Evolutionary conservation across 2,113 vertebrate genomes (phyloP).

Genomic region (Periophthalmus modestus): DNA sequence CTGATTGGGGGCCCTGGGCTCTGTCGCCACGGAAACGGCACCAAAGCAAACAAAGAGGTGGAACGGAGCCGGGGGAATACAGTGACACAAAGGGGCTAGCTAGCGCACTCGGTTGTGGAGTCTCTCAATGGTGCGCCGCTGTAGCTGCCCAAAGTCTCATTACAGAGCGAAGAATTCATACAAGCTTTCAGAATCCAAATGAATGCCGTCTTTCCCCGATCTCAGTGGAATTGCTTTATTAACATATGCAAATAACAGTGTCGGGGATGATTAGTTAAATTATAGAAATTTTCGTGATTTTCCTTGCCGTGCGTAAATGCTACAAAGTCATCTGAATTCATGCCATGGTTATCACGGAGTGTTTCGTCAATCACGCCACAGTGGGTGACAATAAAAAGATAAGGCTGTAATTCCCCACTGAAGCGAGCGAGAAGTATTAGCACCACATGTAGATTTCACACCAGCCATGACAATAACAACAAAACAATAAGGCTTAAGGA

Average conservation of each 20-base stretch:
- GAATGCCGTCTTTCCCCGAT: slow-evolving; percentile 21
- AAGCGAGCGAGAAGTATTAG: slow-evolving; percentile 16
- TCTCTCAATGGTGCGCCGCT: slow-evolving; percentile 14
- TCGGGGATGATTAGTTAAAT: slow-evolving; percentile 68
- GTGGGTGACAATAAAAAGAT: slow-evolving; percentile 38
- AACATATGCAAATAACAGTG: slow-evolving; percentile 77
- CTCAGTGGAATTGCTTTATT: slow-evolving; percentile 57
- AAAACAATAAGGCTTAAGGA: slow-evolving; percentile 42
- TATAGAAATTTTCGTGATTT: slow-evolving; percentile 67
- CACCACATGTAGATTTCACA: slow-evolving; percentile 25
- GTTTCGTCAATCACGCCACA: slow-evolving; percentile 61
- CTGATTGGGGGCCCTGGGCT: slow-evolving; percentile 72
- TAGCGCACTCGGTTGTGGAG: slow-evolving; percentile 67
- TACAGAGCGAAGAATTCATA: slow-evolving; percentile 13
- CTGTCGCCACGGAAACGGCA: slow-evolving; percentile 78
- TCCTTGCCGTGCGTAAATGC: slow-evolving; percentile 51
- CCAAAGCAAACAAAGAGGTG: slow-evolving; percentile 81
- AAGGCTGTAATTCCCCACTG: slow-evolving; percentile 36
- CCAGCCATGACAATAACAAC: slow-evolving; percentile 33
- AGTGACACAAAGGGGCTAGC: slow-evolving; percentile 76
- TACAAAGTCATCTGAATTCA: slow-evolving; percentile 54
- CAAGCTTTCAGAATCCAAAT: slow-evolving; percentile 25
- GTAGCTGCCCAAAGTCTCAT: slow-evolving; percentile 29
- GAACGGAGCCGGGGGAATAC: slow-evolving; percentile 70
- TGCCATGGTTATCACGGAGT: slow-evolving; percentile 42